A percentile compares a stretch with the other conserved stretches of the same genome.
phyloP scores from a whole-genome alignment of 2,888 invertebrate species.

The Amphipyra berbera region DNA sequence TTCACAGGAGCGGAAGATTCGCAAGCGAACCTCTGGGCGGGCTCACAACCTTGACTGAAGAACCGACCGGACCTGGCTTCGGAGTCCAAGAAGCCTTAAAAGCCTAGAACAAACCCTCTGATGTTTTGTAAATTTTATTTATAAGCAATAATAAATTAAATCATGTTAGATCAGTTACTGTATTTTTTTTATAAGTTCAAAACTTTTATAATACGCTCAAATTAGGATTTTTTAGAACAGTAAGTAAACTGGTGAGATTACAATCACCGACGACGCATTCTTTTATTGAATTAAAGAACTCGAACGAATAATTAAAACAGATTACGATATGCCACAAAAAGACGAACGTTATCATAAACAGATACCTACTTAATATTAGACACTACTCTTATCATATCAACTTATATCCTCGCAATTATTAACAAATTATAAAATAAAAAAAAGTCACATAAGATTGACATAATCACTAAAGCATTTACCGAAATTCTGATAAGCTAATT shows the following conservation, averaged over 20 bases:
- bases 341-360: too few relatives aligned
- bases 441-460: background rate
- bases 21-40: conserved; percentile 97
- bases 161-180: conserved; percentile 78
- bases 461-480: conserved; percentile 16
- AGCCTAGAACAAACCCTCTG: conserved; percentile 58
- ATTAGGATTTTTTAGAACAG: too few relatives aligned
- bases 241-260: too few relatives aligned
- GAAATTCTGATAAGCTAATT: conserved; percentile 40
- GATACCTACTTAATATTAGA: too few relatives aligned
- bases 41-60: conserved; percentile 95
- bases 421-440: background rate
- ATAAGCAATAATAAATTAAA: conserved; percentile 85
- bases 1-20: conserved; percentile 94
- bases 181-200: conserved; percentile 44
- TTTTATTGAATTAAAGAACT: too few relatives aligned
- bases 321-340: too few relatives aligned
- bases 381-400: background rate
- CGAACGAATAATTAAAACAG: too few relatives aligned
- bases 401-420: background rate
- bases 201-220: too few relatives aligned
- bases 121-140: conserved; percentile 68
- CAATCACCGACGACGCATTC: too few relatives aligned
- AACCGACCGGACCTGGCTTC: conserved; percentile 98
- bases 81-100: conserved; percentile 91